Conservation (phyloP, 1,140 invertebrate species). For the Tyrophagus putrescentiae region DNA sequence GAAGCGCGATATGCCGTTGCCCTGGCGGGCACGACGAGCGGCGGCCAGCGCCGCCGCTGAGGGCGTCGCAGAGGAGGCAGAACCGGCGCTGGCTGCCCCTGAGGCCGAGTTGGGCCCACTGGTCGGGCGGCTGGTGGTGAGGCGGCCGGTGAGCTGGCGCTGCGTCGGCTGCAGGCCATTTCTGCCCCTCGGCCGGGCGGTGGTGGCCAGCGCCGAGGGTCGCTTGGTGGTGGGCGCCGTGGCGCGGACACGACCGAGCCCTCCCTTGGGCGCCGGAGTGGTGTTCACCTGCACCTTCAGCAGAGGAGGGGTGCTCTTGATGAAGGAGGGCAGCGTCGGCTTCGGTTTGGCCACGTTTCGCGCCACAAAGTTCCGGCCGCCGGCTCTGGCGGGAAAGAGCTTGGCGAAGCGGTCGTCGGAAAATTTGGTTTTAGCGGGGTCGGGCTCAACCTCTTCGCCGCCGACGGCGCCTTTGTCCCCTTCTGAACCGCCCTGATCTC, state of each 20-base stretch:
- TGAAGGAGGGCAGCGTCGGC: conserved; percentile 17
- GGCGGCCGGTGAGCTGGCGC: neutral
- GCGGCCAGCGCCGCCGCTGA: neutral
- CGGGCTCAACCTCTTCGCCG: neutral
- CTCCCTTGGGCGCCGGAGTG: neutral
- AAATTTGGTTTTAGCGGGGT: conserved; percentile 9
- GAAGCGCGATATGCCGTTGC: neutral
- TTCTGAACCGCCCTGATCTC: neutral
- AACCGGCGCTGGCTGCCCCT: neutral
- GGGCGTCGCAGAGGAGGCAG: neutral
- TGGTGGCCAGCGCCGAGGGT: neutral
- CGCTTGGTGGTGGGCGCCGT: neutral
- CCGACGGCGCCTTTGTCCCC: neutral
- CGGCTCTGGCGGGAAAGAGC: neutral
- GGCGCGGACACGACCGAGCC: neutral
- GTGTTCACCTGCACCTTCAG: neutral
- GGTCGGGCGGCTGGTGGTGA: neutral
- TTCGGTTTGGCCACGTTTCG: neutral
- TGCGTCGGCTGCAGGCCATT: neutral
- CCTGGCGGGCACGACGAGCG: neutral
- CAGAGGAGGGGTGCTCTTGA: conserved; percentile 13
- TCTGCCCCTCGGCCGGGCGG: neutral
- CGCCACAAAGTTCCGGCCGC: neutral
- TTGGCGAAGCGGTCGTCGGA: conserved; percentile 16
- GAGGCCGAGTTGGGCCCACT: neutral